phyloP scores from a whole-genome alignment of 2,113 vertebrate genomes.

The Ginglymostoma cirratum region DNA sequence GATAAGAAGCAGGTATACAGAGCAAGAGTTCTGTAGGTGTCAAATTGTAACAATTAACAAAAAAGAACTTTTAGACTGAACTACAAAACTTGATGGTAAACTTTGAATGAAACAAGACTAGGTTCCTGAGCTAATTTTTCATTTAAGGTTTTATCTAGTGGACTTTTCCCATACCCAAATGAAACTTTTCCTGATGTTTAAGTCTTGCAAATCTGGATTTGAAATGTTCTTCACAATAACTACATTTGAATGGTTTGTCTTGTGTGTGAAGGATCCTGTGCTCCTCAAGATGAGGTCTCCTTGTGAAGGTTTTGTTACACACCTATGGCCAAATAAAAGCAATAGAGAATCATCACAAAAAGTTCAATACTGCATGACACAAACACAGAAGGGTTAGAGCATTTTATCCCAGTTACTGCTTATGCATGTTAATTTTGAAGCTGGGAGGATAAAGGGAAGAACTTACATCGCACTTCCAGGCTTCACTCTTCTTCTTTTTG shows the following conservation, averaged over 20 bases:
- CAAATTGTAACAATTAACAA: background rate
- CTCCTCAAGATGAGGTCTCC: constrained; percentile 88
- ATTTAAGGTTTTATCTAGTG: background rate
- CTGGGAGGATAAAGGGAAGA: background rate
- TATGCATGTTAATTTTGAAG: background rate
- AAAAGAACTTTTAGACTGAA: background rate
- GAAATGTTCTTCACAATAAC: constrained; percentile 90
- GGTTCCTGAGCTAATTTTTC: background rate
- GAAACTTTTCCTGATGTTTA: constrained; percentile 95
- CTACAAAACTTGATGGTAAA: background rate
- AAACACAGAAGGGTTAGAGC: background rate
- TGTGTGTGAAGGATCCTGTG: constrained; percentile 97
- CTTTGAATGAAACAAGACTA: background rate
- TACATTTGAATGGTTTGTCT: constrained; percentile 91
- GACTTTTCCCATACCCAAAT: constrained; percentile 64
- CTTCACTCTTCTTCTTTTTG: constrained; percentile 85
- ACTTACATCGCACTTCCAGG: constrained; percentile 95
- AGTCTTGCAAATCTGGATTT: constrained; percentile 89
- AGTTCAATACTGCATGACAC: background rate
- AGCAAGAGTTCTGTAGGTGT: background rate
- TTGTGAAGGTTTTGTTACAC: constrained; percentile 90
- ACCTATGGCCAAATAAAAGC: constrained; percentile 59
- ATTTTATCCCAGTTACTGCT: background rate
- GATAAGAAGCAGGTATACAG: background rate
- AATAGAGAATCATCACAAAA: constrained; percentile 32